Evolutionary conservation across 1,140 invertebrate species (phyloP), one percentile per base, ranked within the genome.

Genomic region (Megalonaias nervosa): DNA sequence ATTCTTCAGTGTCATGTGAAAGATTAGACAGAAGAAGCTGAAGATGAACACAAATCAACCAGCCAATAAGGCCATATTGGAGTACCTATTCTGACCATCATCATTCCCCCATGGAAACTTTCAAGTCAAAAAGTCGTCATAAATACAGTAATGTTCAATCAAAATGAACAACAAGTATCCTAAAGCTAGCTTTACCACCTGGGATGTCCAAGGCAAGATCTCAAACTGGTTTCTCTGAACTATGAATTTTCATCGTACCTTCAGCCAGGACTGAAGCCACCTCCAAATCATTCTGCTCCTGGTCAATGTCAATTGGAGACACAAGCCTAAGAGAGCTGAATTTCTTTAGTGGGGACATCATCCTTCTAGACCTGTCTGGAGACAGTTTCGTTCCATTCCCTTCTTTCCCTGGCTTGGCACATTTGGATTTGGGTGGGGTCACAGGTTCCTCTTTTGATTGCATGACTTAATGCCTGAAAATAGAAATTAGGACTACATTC

Each of bases 221-320:
- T 12, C 19, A 19, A 19, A 62, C 19, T 19, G 60, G 11, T 13
- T n/a, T 62, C 4, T 23, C 6, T 62, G n/a, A 19, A 23, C 17
- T 21, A 21, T 23, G 17, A 1, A 14, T 66, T 61, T 26, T 17
- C 31, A 19, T 57, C 56, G 55, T 74, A 81, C 82, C 84, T 79
- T 82, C 81, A 60, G 77, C 85, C 48, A 86, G 73, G 57, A 84
- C 85, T 61, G 80, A 82, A 31, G 84, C 85, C 13, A 86, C 85
- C 71, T 86, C 85, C 21, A 86, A 38, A 62, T 86, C 85, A 77
- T 82, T 86, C n/a, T 80, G 70, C 69, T 86, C 85, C 61, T 86
- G 85, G 55, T 86, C 85, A 79, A 80, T 86, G 67, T 86, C 85
- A 31, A 85, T 75, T 2, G 85, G 85, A 31, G 85, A 86, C 14